Evolutionary conservation across 2,888 invertebrate species (phyloP).

Genomic region (Stegophylla sp.): DNA sequence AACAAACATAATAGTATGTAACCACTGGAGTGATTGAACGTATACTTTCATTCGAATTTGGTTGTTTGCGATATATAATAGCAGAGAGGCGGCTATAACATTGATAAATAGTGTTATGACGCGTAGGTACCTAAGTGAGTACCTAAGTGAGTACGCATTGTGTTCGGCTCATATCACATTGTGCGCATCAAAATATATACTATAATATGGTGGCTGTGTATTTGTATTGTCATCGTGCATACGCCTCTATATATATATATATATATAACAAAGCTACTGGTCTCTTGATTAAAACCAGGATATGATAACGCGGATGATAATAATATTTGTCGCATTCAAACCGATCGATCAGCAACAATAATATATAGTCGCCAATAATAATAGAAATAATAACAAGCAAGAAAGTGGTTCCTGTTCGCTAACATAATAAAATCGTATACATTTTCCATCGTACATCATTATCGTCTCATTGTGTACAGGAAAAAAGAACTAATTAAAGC

Average conservation of each 20-base stretch:
- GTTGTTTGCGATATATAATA: slow-evolving; percentile 16
- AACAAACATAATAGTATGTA: not conserved
- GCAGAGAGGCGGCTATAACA: not conserved
- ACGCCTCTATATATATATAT: no score
- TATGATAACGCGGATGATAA: slow-evolving; percentile 25
- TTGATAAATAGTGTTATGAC: no score
- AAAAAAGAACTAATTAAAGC: slow-evolving; percentile 43
- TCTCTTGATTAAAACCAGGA: slow-evolving; percentile 33
- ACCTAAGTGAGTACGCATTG: not conserved
- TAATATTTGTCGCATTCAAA: slow-evolving; percentile 22
- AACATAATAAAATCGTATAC: slow-evolving; percentile 32
- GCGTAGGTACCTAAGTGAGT: not conserved
- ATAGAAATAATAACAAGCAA: slow-evolving; percentile 18
- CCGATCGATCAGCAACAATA: slow-evolving; percentile 19
- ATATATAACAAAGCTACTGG: slow-evolving; percentile 4
- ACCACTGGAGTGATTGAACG: not conserved
- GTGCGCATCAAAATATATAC: not conserved
- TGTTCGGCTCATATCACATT: slow-evolving; percentile 17
- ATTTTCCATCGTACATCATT: slow-evolving; percentile 29
- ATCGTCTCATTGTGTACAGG: slow-evolving; percentile 32
- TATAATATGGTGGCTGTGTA: not conserved
- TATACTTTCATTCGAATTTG: slow-evolving; percentile 28
- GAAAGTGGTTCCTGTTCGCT: slow-evolving; percentile 54
- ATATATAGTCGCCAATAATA: slow-evolving; percentile 3
- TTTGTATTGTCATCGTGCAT: slow-evolving; percentile 17